These are phyloP conservation scores for Leptinotarsa haldemani DNA, from an alignment of 2,888 invertebrate species.

Conservation along the genomic window DNA sequence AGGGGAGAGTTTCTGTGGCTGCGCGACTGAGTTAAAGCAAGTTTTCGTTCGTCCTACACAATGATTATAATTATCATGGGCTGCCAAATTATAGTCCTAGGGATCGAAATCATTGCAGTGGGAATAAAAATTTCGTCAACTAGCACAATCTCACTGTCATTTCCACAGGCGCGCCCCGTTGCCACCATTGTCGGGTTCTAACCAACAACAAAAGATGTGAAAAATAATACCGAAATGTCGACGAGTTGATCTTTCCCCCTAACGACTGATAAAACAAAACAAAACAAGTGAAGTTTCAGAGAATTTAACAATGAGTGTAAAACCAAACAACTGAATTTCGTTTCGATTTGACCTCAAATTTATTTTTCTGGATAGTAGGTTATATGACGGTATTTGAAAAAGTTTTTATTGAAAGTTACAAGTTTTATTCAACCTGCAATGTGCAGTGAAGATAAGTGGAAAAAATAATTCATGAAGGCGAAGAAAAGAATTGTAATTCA, in stretches of 20 bases:
- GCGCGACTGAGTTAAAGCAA: conserved; percentile 48
- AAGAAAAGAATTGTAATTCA: no score
- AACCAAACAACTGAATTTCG: no score
- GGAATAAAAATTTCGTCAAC: conserved; percentile 51
- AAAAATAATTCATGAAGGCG: no score
- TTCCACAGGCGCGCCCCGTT: conserved; percentile 47
- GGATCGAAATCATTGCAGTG: conserved; percentile 44
- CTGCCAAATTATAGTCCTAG: conserved; percentile 54
- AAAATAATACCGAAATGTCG: conserved; percentile 40
- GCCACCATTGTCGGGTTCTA: conserved; percentile 45
- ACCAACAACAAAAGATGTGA: conserved; percentile 39
- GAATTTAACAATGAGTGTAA: no score
- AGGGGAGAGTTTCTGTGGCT: conserved; percentile 60
- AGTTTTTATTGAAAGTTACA: no score
- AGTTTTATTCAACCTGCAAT: no score
- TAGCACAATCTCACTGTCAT: conserved; percentile 52
- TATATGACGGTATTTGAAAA: no score
- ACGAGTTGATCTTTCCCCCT: conserved; percentile 30
- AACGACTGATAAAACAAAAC: background rate
- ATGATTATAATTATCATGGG: conserved; percentile 60
- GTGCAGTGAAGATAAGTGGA: no score
- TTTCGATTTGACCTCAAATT: no score
- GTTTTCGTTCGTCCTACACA: conserved; percentile 51
- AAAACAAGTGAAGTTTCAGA: no score
- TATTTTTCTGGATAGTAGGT: no score